Conservation (phyloP, 2,113 vertebrate species). For the Hydrochoerus hydrochaeris region DNA sequence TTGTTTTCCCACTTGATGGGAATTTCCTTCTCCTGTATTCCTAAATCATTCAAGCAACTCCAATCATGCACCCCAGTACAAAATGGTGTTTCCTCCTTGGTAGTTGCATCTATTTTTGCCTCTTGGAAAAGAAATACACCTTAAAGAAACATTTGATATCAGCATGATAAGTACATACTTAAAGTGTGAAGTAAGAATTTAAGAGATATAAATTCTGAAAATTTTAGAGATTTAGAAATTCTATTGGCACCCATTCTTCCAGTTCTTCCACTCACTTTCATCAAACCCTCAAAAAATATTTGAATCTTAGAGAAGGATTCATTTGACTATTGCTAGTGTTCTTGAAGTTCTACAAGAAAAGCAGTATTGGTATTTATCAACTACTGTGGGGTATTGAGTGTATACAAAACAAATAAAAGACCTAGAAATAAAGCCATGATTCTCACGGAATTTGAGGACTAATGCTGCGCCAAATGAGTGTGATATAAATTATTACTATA, state of each 20-base stretch:
- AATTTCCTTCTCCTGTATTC: background rate
- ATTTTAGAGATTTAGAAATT: background rate
- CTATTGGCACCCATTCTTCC: background rate
- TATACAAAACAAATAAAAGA: background rate
- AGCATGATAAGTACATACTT: background rate
- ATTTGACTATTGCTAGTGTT: background rate
- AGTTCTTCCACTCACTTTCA: rapidly evolving
- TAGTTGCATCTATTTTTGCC: background rate
- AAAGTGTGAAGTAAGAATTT: background rate
- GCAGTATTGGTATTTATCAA: background rate
- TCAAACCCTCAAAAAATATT: background rate
- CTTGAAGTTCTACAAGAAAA: background rate
- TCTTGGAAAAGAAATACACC: background rate
- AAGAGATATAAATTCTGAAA: background rate
- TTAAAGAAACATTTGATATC: background rate
- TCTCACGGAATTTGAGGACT: background rate
- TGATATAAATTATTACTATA: background rate
- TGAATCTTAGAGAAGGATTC: background rate
- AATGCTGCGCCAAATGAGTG: background rate
- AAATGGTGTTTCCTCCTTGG: background rate
- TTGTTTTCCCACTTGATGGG: background rate
- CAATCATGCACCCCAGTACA: background rate
- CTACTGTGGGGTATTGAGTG: background rate
- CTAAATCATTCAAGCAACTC: background rate
- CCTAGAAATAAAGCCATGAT: background rate